phyloP scores from a whole-genome alignment of 2,113 vertebrate species.

The Crocuta crocuta region DNA sequence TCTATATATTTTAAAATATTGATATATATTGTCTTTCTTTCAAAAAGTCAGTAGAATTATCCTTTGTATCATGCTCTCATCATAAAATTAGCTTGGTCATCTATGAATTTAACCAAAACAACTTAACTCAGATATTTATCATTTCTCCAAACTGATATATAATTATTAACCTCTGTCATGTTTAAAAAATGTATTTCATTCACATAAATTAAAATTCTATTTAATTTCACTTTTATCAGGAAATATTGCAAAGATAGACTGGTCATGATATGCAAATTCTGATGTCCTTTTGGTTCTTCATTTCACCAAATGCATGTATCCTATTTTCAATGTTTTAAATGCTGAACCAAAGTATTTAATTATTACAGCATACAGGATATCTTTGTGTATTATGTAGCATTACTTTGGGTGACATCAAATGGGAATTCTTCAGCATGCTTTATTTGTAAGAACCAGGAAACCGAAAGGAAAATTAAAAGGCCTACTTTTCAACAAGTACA shows the following conservation, averaged over 20 bases:
- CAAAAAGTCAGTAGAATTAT: neutral
- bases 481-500: neutral
- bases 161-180: neutral
- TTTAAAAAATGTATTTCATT: neutral
- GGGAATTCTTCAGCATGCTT: neutral
- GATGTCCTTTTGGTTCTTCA: neutral
- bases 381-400: neutral
- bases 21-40: neutral
- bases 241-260: neutral
- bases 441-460: neutral
- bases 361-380: neutral
- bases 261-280: neutral
- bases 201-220: neutral
- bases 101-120: neutral
- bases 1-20: neutral
- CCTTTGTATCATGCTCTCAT: neutral
- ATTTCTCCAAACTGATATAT: neutral
- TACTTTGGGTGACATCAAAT: neutral
- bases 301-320: neutral
- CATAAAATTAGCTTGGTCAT: neutral
- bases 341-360: neutral
- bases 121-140: neutral
- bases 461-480: neutral
- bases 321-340: constrained; percentile 7
- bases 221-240: neutral